Evolutionary conservation across 23 tunicate species (phyloP).

Genomic region (Ciona savignyi): DNA sequence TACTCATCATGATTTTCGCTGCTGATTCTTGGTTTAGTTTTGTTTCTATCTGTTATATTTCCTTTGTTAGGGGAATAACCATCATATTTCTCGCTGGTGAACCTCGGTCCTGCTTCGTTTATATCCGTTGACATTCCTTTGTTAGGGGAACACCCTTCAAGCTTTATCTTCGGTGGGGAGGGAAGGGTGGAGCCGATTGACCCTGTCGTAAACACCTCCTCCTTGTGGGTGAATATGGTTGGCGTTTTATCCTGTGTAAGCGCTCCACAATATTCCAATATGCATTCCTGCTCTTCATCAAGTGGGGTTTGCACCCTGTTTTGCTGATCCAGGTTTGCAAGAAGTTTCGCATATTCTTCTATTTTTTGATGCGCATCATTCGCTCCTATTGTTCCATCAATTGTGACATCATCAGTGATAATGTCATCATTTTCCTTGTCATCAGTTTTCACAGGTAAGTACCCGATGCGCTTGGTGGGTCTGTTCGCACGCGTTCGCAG

Average conservation of each 20-base stretch:
- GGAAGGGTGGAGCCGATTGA: neutral
- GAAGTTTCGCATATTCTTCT: neutral
- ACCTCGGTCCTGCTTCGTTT: neutral
- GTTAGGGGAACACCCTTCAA: too few relatives aligned
- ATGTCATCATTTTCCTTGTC: neutral
- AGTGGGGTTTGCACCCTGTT: neutral
- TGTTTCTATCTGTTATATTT: too few relatives aligned
- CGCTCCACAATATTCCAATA: neutral
- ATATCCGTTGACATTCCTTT: too few relatives aligned
- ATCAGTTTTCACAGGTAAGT: constrained; percentile 24
- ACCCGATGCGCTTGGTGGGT: constrained; percentile 35
- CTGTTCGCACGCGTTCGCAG: constrained; percentile 23
- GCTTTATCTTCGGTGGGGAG: neutral
- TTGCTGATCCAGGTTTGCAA: neutral
- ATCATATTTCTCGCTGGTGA: too few relatives aligned
- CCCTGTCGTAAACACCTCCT: neutral
- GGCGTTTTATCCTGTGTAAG: neutral
- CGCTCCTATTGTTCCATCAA: neutral
- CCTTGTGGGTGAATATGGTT: neutral
- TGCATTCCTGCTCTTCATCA: constrained; percentile 1
- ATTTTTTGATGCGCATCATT: neutral
- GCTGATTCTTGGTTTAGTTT: neutral
- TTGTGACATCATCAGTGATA: neutral
- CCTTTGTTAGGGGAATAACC: too few relatives aligned
- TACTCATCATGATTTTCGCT: neutral